These are phyloP conservation scores for Platysteira castanea DNA, from an alignment of 2,113 vertebrate genomes.

Conservation along the genomic window DNA sequence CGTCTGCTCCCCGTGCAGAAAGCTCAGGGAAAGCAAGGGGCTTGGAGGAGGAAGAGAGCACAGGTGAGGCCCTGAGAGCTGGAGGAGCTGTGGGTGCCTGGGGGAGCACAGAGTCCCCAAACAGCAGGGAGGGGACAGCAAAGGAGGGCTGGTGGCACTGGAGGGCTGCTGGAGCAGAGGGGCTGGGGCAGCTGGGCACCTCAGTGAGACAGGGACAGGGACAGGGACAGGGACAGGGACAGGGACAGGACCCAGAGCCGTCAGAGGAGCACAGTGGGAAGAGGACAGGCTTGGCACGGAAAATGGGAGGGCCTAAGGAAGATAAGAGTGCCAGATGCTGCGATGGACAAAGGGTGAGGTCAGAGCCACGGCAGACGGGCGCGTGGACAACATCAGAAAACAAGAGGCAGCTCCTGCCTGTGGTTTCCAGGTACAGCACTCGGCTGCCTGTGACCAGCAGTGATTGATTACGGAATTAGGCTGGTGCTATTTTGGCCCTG, in stretches of 20 bases:
- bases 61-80: neutral
- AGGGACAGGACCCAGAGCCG: neutral
- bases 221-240: neutral
- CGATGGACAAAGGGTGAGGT: constrained; percentile 4
- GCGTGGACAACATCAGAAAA: neutral
- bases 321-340: neutral
- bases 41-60: neutral
- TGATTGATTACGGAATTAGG: constrained; percentile 30
- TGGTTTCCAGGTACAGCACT: neutral
- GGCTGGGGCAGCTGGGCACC: rapidly evolving
- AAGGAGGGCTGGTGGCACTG: neutral
- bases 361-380: neutral
- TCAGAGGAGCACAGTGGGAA: neutral
- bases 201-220: too few relatives aligned
- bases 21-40: neutral
- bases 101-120: neutral
- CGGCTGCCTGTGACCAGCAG: neutral
- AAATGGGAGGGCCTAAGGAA: neutral
- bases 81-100: neutral
- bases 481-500: constrained; percentile 38
- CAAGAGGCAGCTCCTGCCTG: neutral
- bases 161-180: neutral
- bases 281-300: constrained; percentile 41
- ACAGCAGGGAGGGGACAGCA: rapidly evolving
- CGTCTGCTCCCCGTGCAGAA: neutral